Evolutionary conservation across 2,797 vertebrate species (phyloP).

Genomic region (Poeciliopsis infans): DNA sequence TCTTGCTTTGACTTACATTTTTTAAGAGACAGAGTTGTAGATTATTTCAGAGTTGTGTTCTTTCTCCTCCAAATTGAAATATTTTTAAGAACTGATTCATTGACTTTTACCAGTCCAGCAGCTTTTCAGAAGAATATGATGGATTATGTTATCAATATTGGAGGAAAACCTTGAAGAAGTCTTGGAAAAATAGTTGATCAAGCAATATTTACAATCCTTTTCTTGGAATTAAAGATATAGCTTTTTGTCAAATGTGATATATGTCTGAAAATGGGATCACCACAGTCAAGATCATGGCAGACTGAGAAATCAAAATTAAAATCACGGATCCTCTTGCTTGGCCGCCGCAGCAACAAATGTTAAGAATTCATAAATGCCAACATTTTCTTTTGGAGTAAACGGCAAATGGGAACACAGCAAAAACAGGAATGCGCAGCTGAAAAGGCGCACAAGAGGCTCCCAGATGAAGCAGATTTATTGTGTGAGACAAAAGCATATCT

Average conservation of each 20-base stretch:
- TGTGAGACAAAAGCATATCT: background rate
- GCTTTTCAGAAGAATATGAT: background rate
- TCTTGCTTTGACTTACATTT: background rate
- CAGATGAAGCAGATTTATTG: conserved; percentile 1
- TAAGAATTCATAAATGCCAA: background rate
- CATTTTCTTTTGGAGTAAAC: background rate
- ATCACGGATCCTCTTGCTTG: background rate
- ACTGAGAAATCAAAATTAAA: background rate
- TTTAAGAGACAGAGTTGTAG: background rate
- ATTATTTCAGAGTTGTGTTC: background rate
- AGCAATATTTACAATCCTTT: background rate
- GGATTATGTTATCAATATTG: background rate
- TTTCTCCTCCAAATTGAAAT: background rate
- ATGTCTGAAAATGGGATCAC: background rate
- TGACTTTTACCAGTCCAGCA: background rate
- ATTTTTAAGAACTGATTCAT: background rate
- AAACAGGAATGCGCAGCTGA: background rate
- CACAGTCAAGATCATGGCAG: background rate
- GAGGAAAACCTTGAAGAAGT: background rate
- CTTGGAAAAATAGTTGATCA: background rate
- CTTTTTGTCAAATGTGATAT: background rate
- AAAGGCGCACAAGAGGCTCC: background rate
- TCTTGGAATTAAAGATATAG: background rate
- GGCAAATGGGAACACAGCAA: background rate
- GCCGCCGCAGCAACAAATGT: background rate